Conservation (phyloP, 2,888 invertebrate genomes). For the Metellina segmentata region DNA sequence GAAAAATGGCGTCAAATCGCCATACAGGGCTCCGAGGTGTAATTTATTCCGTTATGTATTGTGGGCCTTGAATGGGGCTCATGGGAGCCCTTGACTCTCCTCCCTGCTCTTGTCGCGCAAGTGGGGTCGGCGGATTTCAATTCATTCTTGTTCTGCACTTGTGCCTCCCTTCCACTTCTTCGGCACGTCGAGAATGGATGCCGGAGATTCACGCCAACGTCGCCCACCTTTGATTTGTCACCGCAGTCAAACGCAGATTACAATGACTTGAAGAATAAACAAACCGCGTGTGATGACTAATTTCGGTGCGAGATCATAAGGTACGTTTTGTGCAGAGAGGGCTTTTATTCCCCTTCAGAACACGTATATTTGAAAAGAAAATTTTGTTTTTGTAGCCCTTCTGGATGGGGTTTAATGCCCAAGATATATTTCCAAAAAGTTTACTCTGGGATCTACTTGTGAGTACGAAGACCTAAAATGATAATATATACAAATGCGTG, state of each 20-base stretch:
- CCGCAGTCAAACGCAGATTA: neutral
- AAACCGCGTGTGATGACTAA: neutral
- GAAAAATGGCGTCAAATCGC: constrained; percentile 47
- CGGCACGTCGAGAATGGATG: constrained; percentile 7
- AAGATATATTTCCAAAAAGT: too few species aligned
- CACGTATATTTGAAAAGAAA: neutral
- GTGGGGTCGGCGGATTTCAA: constrained; percentile 40
- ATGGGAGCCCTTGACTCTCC: constrained; percentile 47
- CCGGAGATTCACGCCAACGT: constrained; percentile 29
- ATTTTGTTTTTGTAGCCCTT: neutral
- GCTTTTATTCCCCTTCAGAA: neutral
- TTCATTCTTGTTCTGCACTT: constrained; percentile 30
- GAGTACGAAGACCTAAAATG: too few species aligned
- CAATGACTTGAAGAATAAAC: neutral
- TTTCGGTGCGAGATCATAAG: neutral
- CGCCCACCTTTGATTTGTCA: neutral
- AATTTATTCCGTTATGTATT: constrained; percentile 72
- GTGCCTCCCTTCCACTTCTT: too few species aligned
- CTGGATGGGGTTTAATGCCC: too few species aligned
- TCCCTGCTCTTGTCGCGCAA: constrained; percentile 17
- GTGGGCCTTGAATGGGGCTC: constrained; percentile 53
- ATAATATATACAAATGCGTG: too few species aligned
- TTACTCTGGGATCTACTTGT: too few species aligned
- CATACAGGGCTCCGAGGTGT: constrained; percentile 69
- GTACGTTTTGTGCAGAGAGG: neutral